Base-by-base conservation (phyloP, 2,113 vertebrate genomes). In the Actinemys pallida region DNA sequence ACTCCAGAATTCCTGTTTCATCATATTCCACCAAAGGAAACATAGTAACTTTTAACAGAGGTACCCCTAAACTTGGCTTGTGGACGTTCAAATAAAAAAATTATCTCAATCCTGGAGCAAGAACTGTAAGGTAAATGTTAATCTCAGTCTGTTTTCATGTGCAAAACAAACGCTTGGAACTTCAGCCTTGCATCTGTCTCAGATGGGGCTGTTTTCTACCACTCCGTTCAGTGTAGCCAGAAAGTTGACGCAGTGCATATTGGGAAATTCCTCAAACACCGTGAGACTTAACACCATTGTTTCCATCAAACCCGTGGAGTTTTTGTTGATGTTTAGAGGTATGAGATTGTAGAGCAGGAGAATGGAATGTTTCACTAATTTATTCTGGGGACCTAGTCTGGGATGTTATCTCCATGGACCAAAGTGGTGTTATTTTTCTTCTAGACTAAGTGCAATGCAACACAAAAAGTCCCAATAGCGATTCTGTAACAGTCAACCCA, bases 231-330 rank as follows among this genome's bases (percentile, higher is more conserved):
- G 85, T 75, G 86, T 86, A 97, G 98, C 96, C 97, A 96, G 83
- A 96, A 98, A 98, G 95, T 97, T 98, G 98, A 98, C 98, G 98
- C 98, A 97, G 97, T 95, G 93, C 97, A 97, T 98, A 98, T 98
- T 98, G 97, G 95, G 98, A 98, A 98, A 98, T 98, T 98, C 98
- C 98, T 98, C 97, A 98, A 98, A 98, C 98, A 86, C 97, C 97
- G 96, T 94, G 98, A 98, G 98, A 98, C 96, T 98, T 98, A 98
- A 98, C 98, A 98, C 98, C 94, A 94, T 98, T 98, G 95, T 98
- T 97, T 95, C 97, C 96, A 97, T 96, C 97, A 97, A 97, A 96
- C 96, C 97, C 94, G 94, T 95, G 94, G 95, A 96, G 93, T 97
- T 98, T 97, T 95, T 97, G 97, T 97, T 97, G 98, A 96, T 98